Evolutionary conservation across 2,113 vertebrate species (phyloP), one percentile per base, ranked within the genome.

Genomic region (Gorsachius goisagi): DNA sequence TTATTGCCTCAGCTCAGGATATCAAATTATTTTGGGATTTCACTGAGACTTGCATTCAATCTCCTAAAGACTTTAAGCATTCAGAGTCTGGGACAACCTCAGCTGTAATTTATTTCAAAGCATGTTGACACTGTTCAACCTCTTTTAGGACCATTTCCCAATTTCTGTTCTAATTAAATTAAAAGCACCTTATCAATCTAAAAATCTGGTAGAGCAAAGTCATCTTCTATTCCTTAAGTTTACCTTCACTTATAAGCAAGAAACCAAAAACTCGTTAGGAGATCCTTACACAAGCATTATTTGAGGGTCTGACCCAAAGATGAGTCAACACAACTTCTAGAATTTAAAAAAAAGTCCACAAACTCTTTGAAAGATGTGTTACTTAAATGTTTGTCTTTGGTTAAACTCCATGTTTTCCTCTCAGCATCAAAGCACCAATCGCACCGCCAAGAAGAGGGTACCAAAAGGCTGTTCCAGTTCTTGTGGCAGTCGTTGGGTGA

Each of bases 401-500:
- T 37, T 33, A 30, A 27, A 39, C 22, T 16, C 26, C 32, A 21
- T 0, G 0, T 21, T 35, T 11, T 18, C 28, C 64, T 63, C 28
- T 44, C 35, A 47, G 58, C 15, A 10, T 26, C 27, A 8, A 33
- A 35, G 76, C 20, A 33, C 6, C 69, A 20, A 20, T 13, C 33
- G 56, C 5, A 0, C 18, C 44, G 11, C 17, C 21, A 17, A 11
- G 39, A 68, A 49, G 0, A 0, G 12, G 33, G 21, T 28, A 23
- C 64, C 49, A 39, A 33, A 20, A 47, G 44, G 52, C 27, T n/a
- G 27, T 3, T 33, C 45, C 62, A 37, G 37, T 55, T 39, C 24
- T 12, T 17, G 49, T 1, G 4, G 45, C 1, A 1, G 20, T 20
- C 2, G 0, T 1, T 35, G 30, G 9, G 45, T 21, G 50, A 20